Percentiles rank a stretch among this genome's conserved stretches.
These are phyloP conservation scores for Callyntrura sp. DNA, from an alignment of 2,888 invertebrate genomes.

Conservation along the genomic window DNA sequence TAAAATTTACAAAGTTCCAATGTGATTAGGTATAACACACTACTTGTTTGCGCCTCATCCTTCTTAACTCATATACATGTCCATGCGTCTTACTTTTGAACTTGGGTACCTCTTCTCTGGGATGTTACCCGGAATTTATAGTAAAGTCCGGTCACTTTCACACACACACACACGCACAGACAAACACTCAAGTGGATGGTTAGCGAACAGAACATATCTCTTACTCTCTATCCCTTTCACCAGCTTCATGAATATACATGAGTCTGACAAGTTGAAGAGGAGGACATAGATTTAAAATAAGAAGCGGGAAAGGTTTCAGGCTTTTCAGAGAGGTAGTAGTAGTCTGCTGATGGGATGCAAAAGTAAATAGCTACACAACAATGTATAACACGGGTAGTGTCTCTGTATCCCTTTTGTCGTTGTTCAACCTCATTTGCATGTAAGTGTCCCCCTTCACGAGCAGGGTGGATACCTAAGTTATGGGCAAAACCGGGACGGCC, in stretches of 20 bases:
- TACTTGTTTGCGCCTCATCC: neutral
- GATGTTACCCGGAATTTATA: neutral
- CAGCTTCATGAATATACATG: conserved; percentile 73
- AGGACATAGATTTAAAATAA: conserved; percentile 42
- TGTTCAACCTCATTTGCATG: neutral
- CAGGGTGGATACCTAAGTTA: neutral
- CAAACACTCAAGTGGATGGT: neutral
- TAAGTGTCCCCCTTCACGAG: neutral
- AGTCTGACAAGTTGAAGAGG: conserved; percentile 60
- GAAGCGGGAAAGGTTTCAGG: neutral
- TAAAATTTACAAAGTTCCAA: conserved; percentile 54
- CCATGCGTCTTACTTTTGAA: neutral
- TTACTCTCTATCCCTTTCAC: conserved; percentile 46
- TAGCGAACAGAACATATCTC: neutral
- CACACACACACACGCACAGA: conserved; percentile 1
- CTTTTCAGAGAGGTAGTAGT: neutral
- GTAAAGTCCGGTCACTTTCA: conserved; percentile 14
- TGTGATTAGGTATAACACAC: conserved; percentile 31
- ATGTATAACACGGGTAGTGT: neutral
- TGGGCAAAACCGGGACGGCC: neutral
- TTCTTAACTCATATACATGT: neutral
- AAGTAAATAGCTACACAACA: too few relatives aligned
- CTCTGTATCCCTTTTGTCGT: conserved; percentile 27
- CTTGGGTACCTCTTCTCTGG: neutral
- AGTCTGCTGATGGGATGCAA: too few relatives aligned